These are phyloP conservation scores for Macrosteles quadrilineatus DNA, from an alignment of 1,140 invertebrate genomes.

Conservation along the genomic window DNA sequence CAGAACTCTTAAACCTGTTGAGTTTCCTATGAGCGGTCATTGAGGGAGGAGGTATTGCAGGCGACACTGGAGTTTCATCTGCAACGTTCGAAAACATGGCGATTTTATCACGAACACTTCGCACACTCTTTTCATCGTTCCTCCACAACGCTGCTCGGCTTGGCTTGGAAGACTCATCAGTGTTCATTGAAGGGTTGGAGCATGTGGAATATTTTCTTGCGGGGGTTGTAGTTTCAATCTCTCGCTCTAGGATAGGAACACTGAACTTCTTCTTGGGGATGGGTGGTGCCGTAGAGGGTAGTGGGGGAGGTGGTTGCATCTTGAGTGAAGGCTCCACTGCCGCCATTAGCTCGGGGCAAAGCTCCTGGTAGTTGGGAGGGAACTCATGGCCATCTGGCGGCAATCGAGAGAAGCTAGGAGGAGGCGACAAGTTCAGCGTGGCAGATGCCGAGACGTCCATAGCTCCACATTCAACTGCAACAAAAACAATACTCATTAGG, in stretches of 20 bases:
- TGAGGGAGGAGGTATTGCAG: constrained; percentile 40
- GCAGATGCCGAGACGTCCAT: constrained; percentile 28
- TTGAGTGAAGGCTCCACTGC: constrained; percentile 29
- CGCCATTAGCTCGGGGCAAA: constrained; percentile 10
- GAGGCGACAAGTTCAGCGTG: constrained; percentile 37
- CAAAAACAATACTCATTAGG: constrained; percentile 4
- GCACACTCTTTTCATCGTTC: constrained; percentile 73
- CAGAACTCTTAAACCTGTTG: constrained; percentile 54
- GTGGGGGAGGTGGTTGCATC: constrained; percentile 44
- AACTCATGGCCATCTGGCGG: constrained; percentile 89
- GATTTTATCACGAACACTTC: constrained; percentile 82
- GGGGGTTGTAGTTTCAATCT: constrained; percentile 35
- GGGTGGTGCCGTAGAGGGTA: constrained; percentile 44
- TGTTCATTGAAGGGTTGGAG: constrained; percentile 9
- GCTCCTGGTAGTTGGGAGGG: constrained; percentile 56
- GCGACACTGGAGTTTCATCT: constrained; percentile 44
- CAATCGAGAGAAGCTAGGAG: constrained; percentile 61
- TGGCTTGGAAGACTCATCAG: not conserved
- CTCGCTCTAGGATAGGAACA: constrained; percentile 36
- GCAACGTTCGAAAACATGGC: constrained; percentile 74
- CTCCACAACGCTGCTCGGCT: constrained; percentile 47
- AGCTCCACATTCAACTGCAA: constrained; percentile 28
- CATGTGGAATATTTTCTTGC: constrained; percentile 12
- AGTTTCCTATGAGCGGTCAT: constrained; percentile 20
- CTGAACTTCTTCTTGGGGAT: constrained; percentile 40